Conservation (phyloP, 1,140 invertebrate genomes). For the Periplaneta americana region DNA sequence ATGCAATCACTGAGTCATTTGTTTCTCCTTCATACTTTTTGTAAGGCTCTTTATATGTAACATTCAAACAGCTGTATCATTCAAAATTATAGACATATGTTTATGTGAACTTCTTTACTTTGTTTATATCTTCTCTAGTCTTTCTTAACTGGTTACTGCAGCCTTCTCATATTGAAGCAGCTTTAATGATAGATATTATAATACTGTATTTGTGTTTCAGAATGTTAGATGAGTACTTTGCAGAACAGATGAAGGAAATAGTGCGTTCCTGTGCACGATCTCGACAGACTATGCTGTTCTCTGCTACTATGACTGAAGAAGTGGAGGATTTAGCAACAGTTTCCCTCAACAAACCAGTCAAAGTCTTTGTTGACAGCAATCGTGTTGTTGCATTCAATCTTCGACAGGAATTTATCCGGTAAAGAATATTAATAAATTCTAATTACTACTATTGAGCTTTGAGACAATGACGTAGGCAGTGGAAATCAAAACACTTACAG, state of each 20-base stretch:
- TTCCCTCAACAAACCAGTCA: conserved; percentile 86
- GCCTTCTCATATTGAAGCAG: too few relatives aligned
- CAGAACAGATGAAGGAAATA: conserved; percentile 97
- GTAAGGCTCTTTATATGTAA: too few relatives aligned
- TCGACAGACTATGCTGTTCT: conserved; percentile 97
- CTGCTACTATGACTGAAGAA: conserved; percentile 97
- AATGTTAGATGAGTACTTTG: conserved; percentile 98
- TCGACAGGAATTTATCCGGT: conserved; percentile 92
- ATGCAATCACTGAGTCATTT: too few relatives aligned
- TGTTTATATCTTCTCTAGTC: conserved; percentile 10
- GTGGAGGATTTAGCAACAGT: conserved; percentile 90
- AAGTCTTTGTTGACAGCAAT: conserved; percentile 93
- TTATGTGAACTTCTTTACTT: neutral
- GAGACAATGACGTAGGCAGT: too few relatives aligned
- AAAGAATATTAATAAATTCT: too few relatives aligned
- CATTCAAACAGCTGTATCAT: too few relatives aligned
- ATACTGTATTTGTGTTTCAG: too few relatives aligned
- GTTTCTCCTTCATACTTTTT: too few relatives aligned
- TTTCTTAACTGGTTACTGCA: too few relatives aligned
- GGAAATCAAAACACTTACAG: too few relatives aligned
- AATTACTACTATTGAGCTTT: too few relatives aligned
- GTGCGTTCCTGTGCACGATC: conserved; percentile 82
- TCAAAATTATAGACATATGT: conserved; percentile 10
- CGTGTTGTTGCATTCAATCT: conserved; percentile 93
- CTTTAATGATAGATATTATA: too few relatives aligned